Evolutionary conservation across 2,797 vertebrate genomes (phyloP).

Genomic region (Phataginus tetradactyla): DNA sequence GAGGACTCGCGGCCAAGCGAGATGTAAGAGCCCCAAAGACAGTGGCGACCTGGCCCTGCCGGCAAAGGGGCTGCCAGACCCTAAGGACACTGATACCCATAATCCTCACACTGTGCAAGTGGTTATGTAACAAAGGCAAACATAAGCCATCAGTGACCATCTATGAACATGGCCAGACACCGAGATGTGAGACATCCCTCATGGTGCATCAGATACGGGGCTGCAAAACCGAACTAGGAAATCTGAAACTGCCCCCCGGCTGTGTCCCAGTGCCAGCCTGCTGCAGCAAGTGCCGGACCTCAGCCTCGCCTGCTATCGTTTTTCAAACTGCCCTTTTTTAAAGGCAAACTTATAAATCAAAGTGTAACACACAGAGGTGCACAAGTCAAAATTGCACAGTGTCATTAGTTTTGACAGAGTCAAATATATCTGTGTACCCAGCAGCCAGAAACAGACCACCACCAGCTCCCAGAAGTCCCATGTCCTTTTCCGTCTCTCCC

Average conservation of each 20-base stretch:
- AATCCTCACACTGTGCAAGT: background rate
- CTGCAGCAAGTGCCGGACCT: background rate
- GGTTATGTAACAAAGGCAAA: constrained; percentile 1
- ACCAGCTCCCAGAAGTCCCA: background rate
- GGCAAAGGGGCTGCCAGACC: background rate
- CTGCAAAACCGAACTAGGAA: background rate
- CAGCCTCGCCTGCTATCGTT: rapidly evolving
- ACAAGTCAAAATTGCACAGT: background rate
- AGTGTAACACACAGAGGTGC: background rate
- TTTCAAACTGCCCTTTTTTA: background rate
- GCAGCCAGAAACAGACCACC: background rate
- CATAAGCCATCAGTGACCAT: background rate
- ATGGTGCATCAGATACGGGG: background rate
- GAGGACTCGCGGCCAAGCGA: background rate
- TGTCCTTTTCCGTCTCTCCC: rapidly evolving
- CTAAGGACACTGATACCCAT: background rate
- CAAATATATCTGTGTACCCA: background rate
- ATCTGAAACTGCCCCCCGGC: background rate
- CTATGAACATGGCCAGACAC: background rate
- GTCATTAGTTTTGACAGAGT: background rate
- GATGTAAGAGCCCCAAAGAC: background rate
- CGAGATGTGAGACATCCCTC: background rate
- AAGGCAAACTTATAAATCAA: constrained; percentile 3
- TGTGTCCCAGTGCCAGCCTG: background rate
- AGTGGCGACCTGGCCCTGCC: background rate